Percentiles rank a stretch among this genome's conserved stretches.
Conservation (phyloP, 2,888 invertebrate species). For the Drepanosiphum platanoidis region DNA sequence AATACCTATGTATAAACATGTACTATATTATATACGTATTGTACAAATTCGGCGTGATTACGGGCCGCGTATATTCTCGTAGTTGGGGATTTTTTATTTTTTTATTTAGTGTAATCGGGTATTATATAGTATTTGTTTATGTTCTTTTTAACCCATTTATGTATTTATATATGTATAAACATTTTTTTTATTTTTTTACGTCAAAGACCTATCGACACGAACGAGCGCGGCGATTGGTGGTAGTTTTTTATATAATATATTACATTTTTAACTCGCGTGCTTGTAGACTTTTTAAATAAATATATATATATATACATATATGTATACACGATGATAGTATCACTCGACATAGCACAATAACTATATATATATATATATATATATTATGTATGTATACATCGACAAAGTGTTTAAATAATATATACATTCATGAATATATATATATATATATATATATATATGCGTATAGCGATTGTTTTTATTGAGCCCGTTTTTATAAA, state of each 20-base stretch:
- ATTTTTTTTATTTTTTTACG: conserved; percentile 5
- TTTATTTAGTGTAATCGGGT: not conserved
- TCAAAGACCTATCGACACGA: not conserved
- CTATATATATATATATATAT: too few species aligned
- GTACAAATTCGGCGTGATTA: too few species aligned
- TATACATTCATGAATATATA: not conserved
- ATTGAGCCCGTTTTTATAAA: conserved; percentile 16
- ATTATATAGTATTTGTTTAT: not conserved
- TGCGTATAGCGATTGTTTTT: conserved; percentile 8
- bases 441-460: not conserved
- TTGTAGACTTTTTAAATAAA: not conserved
- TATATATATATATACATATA: too few species aligned
- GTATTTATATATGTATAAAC: not conserved
- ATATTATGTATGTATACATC: not conserved
- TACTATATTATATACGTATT: not conserved
- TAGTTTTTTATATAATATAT: not conserved
- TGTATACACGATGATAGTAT: not conserved
- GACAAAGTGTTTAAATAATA: not conserved
- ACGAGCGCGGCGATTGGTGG: not conserved
- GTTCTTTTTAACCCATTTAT: not conserved
- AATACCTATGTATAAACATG: not conserved
- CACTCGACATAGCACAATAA: not conserved
- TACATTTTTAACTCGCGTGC: not conserved
- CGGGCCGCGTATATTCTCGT: not conserved
- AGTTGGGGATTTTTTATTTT: not conserved